Evolutionary conservation across 2,888 invertebrate genomes (phyloP), one percentile per base, ranked within the genome.

Genomic region (Suillia variegata): DNA sequence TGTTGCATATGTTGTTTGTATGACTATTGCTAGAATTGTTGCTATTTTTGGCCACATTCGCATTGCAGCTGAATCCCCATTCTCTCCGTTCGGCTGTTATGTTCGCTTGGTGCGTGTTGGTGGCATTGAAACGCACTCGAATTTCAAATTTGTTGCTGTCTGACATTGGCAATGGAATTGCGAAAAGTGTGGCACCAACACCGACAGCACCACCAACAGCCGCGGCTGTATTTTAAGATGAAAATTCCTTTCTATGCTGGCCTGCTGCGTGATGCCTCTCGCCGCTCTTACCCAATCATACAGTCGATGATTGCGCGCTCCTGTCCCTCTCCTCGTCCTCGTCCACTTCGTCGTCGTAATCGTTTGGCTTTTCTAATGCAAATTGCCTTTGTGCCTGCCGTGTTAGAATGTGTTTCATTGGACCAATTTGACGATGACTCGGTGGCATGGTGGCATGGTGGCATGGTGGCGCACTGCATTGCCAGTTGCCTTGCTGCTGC

Each of bases 161-260:
- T 55, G 59, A 55, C 59, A 59, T 59, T 59, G 59, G 59, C 59
- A 58, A 13, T 58, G 58, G 42, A 45, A 42, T 20, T 45, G 51
- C n/a, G 38, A 10, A 56, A 55, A 13, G 49, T 56, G 49, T 56
- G 56, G 56, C 49, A 55, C n/a, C 13, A 1, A 20, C 33, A 20
- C n/a, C n/a, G n/a, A n/a, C n/a, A n/a, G n/a, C n/a, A n/a, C n/a
- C n/a, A n/a, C n/a, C n/a, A n/a, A n/a, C n/a, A n/a, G n/a, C n/a
- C n/a, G 31, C 31, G 21, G 10, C 15, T 8, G 45, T 49, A 60
- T 55, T 34, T 58, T 56, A 56, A 38, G 55, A 24, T 33, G 34
- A 8, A 24, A 26, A 33, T 55, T 31, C 34, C 34, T 45, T 13
- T 17, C 34, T 8, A 34, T 21, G 24, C 31, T 15, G 10, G 49